Evolutionary conservation across 2,113 vertebrate genomes (phyloP), one percentile per base, ranked within the genome.

Genomic region (Chlorodrepanis virens): DNA sequence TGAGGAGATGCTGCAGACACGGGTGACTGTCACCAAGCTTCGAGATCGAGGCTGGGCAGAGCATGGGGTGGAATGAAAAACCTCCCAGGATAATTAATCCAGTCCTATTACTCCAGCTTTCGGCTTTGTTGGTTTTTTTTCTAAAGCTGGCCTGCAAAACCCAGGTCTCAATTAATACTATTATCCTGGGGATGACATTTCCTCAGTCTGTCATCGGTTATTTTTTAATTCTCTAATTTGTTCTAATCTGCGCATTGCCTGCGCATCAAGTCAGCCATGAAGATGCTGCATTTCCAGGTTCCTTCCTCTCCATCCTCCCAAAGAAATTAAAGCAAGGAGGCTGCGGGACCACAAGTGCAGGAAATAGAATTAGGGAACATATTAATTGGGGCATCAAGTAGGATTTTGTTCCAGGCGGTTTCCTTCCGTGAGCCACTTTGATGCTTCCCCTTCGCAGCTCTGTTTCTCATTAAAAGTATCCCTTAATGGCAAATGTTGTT

Each of bases 311-410:
- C 98, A 98, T 98, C 98, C 98, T 98, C 98, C 98, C 97, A 94
- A 97, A 98, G 98, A 98, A 98, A 98, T 98, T 98, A 98, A 97
- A 98, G 97, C 97, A 97, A 98, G 98, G 97, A 97, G 97, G 98
- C 97, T 97, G 97, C 20, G 87, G 92, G 98, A 97, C 98, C 97
- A 77, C 97, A 96, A 98, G 98, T 98, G 98, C 98, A 98, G 98
- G 98, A 98, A 98, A 98, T 98, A 98, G 98, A 98, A 98, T 98
- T 98, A 98, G 97, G 97, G 98, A 97, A 98, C 97, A 96, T 98
- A 98, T 98, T 98, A 98, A 98, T 98, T 98, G 98, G 98, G 98
- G 98, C 98, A 98, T 98, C 98, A 98, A 98, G 98, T 98, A 97
- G 97, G 98, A 98, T 98, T 98, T 98, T 96, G 89, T 98, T 98